Conservation (phyloP, 2,113 vertebrate species). For the Dipodomys merriami region DNA sequence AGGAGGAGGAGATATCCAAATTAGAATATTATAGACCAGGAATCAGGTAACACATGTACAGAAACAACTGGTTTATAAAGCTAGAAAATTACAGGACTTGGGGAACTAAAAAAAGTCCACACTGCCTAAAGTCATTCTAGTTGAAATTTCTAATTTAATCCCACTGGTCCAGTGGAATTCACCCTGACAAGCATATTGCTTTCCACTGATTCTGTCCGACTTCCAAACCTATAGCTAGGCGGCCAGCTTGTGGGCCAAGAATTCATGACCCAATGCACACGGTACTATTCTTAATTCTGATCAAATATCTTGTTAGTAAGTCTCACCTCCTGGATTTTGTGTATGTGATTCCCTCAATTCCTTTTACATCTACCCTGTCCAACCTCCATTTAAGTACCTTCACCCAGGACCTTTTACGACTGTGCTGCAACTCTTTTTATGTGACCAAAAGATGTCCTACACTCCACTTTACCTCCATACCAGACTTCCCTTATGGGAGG, state of each 20-base stretch:
- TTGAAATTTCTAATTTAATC: background rate
- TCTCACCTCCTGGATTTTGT: background rate
- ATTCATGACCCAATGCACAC: background rate
- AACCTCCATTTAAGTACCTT: background rate
- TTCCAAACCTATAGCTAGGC: background rate
- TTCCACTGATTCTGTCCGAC: background rate
- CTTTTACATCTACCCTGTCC: background rate
- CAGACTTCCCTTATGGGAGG: background rate
- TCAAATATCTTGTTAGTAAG: background rate
- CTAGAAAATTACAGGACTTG: background rate
- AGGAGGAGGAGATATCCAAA: no score
- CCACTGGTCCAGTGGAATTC: no score
- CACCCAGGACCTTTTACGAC: background rate
- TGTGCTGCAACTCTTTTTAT: accelerated
- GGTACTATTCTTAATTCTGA: background rate
- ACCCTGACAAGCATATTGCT: background rate
- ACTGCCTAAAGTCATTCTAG: background rate
- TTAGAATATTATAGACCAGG: background rate
- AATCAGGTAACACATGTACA: background rate
- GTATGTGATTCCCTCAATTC: background rate
- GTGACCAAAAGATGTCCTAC: background rate
- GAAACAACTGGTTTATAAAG: background rate
- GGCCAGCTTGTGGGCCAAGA: background rate
- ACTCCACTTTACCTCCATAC: background rate
- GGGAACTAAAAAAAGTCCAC: background rate